These are phyloP conservation scores for Cottoperca gobio DNA, from an alignment of 2,797 vertebrate species.

Conservation along the genomic window DNA sequence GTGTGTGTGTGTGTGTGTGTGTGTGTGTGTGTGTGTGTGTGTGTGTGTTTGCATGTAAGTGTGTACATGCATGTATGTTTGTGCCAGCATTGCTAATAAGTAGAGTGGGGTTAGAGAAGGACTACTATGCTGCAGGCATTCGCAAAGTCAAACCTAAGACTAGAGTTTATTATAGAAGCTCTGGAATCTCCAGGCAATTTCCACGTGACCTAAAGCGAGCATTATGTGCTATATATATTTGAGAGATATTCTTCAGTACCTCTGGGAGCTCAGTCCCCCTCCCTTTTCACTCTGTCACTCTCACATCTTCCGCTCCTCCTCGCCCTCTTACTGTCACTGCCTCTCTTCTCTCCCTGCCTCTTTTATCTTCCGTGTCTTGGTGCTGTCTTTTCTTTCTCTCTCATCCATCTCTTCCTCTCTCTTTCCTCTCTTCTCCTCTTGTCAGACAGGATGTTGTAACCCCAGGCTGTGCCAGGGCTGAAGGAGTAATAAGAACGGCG, in stretches of 20 bases:
- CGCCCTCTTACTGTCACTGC: slow-evolving; percentile 32
- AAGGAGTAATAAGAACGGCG: slow-evolving; percentile 68
- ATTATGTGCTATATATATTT: slow-evolving; percentile 25
- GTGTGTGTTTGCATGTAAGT: slow-evolving; percentile 25
- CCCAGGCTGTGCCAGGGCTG: slow-evolving; percentile 61
- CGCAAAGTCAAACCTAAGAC: slow-evolving; percentile 23
- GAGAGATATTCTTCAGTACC: slow-evolving; percentile 55
- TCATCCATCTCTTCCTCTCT: background rate
- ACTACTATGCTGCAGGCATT: slow-evolving; percentile 1
- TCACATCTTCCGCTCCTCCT: slow-evolving; percentile 26
- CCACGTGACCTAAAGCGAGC: slow-evolving; percentile 58
- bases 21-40: too few relatives aligned
- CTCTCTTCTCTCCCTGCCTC: slow-evolving; percentile 24
- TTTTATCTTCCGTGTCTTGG: slow-evolving; percentile 26
- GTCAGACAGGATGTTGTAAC: slow-evolving; percentile 60
- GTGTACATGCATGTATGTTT: slow-evolving; percentile 1
- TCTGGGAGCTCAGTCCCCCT: slow-evolving; percentile 43
- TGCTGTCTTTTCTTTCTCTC: slow-evolving; percentile 19
- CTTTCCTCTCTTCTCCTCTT: slow-evolving; percentile 41
- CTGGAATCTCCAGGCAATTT: slow-evolving; percentile 49
- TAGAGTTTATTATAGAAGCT: slow-evolving; percentile 23
- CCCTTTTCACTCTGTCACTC: slow-evolving; percentile 15
- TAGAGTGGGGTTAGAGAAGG: background rate
- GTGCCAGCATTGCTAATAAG: slow-evolving; percentile 3
- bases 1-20: slow-evolving; percentile 27